Evolutionary conservation across 35 echinoderm and acorn worm species (phyloP).

Genomic region (Patiria miniata): DNA sequence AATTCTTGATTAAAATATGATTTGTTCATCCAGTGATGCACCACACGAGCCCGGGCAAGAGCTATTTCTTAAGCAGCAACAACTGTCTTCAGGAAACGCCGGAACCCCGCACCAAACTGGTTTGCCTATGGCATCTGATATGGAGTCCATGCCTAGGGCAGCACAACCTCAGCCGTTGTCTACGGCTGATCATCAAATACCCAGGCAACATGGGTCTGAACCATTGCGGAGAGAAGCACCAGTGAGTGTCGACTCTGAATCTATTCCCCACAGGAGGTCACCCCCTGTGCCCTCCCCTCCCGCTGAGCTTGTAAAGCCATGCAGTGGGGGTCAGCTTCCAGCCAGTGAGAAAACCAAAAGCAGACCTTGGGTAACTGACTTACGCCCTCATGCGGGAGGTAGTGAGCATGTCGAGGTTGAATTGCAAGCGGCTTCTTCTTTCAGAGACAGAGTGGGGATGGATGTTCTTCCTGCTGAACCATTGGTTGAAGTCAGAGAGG

Average conservation of each 20-base stretch:
- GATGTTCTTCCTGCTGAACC: neutral
- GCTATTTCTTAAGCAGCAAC: conserved; percentile 9
- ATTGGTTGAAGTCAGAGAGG: neutral
- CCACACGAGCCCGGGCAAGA: neutral
- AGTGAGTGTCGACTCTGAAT: neutral
- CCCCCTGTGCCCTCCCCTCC: no score
- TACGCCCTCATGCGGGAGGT: neutral
- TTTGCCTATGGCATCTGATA: neutral
- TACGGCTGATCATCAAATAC: neutral
- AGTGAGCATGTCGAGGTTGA: neutral
- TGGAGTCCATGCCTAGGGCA: neutral
- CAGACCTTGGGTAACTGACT: neutral
- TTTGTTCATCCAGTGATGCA: neutral
- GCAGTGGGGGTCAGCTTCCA: neutral
- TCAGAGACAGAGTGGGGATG: conserved; percentile 1
- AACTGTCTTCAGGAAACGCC: neutral
- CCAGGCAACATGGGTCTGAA: neutral
- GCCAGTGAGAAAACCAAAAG: neutral
- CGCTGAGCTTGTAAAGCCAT: neutral
- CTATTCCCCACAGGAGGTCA: no score
- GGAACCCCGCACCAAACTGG: neutral
- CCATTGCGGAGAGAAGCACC: neutral
- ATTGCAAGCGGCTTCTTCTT: neutral
- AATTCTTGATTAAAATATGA: no score
- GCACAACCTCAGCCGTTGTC: neutral